Evolutionary conservation across 64 coral and sea anemone genomes (phyloP).

Genomic region (Porites australiensis): DNA sequence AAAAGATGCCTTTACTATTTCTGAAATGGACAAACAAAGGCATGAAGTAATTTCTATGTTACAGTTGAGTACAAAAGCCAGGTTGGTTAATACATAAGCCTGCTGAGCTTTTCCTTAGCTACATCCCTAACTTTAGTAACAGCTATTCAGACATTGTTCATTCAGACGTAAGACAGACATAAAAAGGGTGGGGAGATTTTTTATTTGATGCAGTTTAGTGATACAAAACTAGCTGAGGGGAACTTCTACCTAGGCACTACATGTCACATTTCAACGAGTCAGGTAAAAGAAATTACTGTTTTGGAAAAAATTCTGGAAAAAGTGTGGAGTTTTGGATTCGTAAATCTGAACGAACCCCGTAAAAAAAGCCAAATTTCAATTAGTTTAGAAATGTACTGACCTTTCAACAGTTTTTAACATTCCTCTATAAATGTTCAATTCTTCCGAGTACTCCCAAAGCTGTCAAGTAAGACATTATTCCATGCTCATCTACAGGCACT

Average conservation of each 20-base stretch:
- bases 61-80: slow-evolving; percentile 1
- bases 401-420: neutral
- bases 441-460: slow-evolving; percentile 19
- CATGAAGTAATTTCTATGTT: slow-evolving; percentile 2
- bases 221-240: slow-evolving; percentile 1
- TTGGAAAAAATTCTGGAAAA: too few species aligned
- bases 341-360: neutral
- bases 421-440: neutral
- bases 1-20: neutral
- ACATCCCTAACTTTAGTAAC: neutral
- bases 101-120: neutral
- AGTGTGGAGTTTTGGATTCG: neutral
- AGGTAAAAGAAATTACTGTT: neutral
- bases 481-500: slow-evolving; percentile 34
- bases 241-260: neutral
- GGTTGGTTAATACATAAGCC: neutral
- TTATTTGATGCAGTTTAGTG: neutral
- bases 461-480: slow-evolving; percentile 28
- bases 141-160: neutral
- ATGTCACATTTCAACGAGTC: neutral
- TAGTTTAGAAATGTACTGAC: neutral
- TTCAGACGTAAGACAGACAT: neutral
- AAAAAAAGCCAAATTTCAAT: neutral
- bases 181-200: neutral
- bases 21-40: neutral